Base-by-base conservation (phyloP, 2,113 vertebrate genomes). In the Toxotes chatareus region DNA sequence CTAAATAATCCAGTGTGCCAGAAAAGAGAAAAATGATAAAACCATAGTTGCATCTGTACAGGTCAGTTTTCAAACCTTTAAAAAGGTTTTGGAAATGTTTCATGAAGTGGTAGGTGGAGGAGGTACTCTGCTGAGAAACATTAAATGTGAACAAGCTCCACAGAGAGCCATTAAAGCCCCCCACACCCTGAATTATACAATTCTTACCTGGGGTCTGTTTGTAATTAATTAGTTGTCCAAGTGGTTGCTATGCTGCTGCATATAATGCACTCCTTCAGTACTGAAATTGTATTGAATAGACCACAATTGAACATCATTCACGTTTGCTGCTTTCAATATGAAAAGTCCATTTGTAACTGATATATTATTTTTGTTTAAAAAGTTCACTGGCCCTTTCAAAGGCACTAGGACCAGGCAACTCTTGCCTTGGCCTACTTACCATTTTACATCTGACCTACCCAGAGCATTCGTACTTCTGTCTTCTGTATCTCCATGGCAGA, bases 361-460 rank as follows among this genome's bases (percentile, higher is more conserved):
- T n/a, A 1, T 3, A 76, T 34, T 66, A 0, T 11, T 47, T 42
- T 14, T 9, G 5, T 67, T 7, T 16, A 4, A 53, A 38, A 61
- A 36, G 21, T 47, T 16, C 3, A 40, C 23, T n/a, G 36, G n/a
- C n/a, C 10, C 70, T 32, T 42, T 47, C 4, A 34, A 21, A 76
- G 27, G 21, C 4, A 19, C 1, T 2, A 9, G 10, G n/a, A 59
- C n/a, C n/a, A 14, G 19, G 17, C 44, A 49, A 42, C 27, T 61
- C 47, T 31, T 23, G 40, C 56, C 27, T 40, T 80, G 47, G 80
- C 76, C 73, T 32, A 68, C 53, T 81, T 79, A 38, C 5, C 31
- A 31, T 73, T 53, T 72, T 70, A 3, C 68, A 74, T 32, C 23
- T 13, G 36, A 16, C 23, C 49, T 49, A 2, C 66, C 23, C 74